These are phyloP conservation scores for Danaus melanippus DNA, from an alignment of 1,140 invertebrate genomes.

Conservation along the genomic window DNA sequence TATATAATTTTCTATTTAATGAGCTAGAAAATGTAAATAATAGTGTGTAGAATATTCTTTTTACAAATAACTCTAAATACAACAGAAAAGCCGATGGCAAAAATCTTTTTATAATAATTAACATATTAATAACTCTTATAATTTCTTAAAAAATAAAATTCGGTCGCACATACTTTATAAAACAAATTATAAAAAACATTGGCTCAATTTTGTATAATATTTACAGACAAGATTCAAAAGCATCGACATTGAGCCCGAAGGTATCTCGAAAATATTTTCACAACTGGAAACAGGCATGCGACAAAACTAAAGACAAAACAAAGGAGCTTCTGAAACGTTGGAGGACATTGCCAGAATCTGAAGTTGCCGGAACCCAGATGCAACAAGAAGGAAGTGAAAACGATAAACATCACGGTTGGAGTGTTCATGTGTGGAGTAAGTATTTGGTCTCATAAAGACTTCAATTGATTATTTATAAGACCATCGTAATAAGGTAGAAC, in stretches of 20 bases:
- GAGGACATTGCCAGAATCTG: slow-evolving; percentile 76
- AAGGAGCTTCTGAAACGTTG: slow-evolving; percentile 79
- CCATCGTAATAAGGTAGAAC: too few species aligned
- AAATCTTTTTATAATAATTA: too few species aligned
- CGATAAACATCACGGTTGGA: slow-evolving; percentile 73
- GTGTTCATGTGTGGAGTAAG: slow-evolving; percentile 82
- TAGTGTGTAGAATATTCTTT: too few species aligned
- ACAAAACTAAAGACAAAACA: slow-evolving; percentile 78
- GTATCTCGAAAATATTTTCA: slow-evolving; percentile 78
- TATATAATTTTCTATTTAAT: too few species aligned
- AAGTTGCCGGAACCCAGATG: slow-evolving; percentile 48
- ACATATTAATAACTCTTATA: too few species aligned
- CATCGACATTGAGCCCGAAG: slow-evolving; percentile 65
- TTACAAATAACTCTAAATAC: too few species aligned
- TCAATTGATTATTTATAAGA: too few species aligned
- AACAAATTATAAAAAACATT: too few species aligned
- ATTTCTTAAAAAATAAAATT: too few species aligned
- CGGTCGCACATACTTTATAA: too few species aligned
- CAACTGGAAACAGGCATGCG: slow-evolving; percentile 80
- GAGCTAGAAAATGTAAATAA: too few species aligned
- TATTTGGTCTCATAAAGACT: slow-evolving; percentile 13
- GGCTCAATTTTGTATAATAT: slow-evolving; percentile 6
- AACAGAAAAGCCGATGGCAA: too few species aligned
- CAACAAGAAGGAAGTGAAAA: slow-evolving; percentile 44
- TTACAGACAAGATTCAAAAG: slow-evolving; percentile 58